Base-by-base conservation (phyloP, 2,797 vertebrate species). In the Huso huso region DNA sequence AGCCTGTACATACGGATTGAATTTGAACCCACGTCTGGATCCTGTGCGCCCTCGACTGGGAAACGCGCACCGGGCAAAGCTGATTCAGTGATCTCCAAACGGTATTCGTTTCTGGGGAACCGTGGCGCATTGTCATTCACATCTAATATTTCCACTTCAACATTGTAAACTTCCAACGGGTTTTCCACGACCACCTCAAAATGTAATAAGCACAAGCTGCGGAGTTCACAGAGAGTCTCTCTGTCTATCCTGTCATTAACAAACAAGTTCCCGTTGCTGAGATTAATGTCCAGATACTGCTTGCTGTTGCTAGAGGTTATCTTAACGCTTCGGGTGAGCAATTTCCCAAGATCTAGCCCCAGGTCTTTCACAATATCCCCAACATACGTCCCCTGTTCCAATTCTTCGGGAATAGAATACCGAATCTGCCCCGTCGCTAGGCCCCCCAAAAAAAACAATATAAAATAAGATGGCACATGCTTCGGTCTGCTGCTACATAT, bases 371-470 rank as follows among this genome's bases (percentile, higher is more conserved):
- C 87, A 74, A 86, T 89, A 84, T 93, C 90, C 69, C 94, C 95
- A 76, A 98, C 94, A 72, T 88, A 71, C 69, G 94, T 84, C 6
- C 95, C 95, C 53, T 81, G 91, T 49, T 92, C 91, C 82, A 92
- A 81, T 82, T 97, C 95, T 89, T 98, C 96, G 59, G 82, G 88
- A 76, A 97, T 92, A 2, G 91, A 91, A 83, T 96, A 98, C 12
- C 88, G 88, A 67, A 95, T 87, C 82, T 91, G 93, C 75, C 90
- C 91, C 72, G 86, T 84, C 65, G 84, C 88, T 75, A 89, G 86
- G 82, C 89, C 87, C 83, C 88, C 78, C 66, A 88, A 73, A 72
- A 84, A 18, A 18, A 88, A 72, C 61, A 90, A 61, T 49, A 88
- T 70, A 49, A 91, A 84, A 78, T 73, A 83, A 74, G 89, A 83